A percentile compares a stretch with the other conserved stretches of the same genome.
These are phyloP conservation scores for Ochropleura leucogaster DNA, from an alignment of 2,888 invertebrate genomes.

Conservation along the genomic window DNA sequence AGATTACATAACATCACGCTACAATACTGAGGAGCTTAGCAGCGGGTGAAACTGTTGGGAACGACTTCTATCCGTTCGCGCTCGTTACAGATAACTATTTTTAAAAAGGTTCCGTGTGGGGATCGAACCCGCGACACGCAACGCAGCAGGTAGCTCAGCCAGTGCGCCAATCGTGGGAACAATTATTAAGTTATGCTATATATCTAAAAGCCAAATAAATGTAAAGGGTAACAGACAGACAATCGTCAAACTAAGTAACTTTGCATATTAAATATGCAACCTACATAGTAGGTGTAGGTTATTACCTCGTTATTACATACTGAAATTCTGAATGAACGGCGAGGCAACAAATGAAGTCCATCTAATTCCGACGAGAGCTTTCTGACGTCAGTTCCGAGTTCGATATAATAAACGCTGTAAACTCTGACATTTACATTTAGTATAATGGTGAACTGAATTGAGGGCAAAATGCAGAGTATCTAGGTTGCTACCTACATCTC, in stretches of 20 bases:
- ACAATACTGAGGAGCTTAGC: too few relatives aligned
- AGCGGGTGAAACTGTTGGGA: too few relatives aligned
- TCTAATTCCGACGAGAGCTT: constrained; percentile 14
- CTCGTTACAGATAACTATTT: too few relatives aligned
- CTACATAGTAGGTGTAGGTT: background rate
- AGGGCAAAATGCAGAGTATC: constrained; percentile 18
- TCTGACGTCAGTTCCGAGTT: constrained; percentile 34
- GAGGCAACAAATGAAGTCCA: constrained; percentile 4
- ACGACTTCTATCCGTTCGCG: too few relatives aligned
- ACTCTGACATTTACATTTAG: constrained; percentile 25
- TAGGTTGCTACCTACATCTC: background rate
- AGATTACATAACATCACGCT: too few relatives aligned
- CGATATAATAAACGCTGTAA: constrained; percentile 23
- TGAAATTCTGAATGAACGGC: background rate
- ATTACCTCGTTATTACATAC: too few relatives aligned
- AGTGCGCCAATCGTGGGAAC: too few relatives aligned
- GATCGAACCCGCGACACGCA: too few relatives aligned
- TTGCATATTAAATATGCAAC: background rate
- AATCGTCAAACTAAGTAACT: background rate
- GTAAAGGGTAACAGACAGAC: background rate
- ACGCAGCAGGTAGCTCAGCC: too few relatives aligned
- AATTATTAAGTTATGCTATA: too few relatives aligned
- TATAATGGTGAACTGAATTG: constrained; percentile 19
- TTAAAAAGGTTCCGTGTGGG: too few relatives aligned
- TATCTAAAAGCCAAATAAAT: background rate